Evolutionary conservation across 2,113 vertebrate species (phyloP).

Genomic region (Epinephelus moara): DNA sequence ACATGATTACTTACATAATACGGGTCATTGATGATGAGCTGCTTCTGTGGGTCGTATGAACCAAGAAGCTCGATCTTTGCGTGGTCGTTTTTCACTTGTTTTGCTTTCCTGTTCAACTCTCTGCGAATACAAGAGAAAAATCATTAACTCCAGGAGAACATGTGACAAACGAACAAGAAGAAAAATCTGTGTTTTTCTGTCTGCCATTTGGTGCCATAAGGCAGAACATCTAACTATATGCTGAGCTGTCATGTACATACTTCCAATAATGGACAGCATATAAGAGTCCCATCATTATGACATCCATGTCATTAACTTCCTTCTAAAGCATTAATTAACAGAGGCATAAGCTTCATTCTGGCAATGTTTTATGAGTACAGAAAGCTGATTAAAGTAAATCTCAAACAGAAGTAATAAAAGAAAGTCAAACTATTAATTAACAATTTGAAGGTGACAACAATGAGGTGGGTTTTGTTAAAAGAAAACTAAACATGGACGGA

Average conservation of each 20-base stretch:
- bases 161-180: neutral
- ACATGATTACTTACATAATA: constrained; percentile 89
- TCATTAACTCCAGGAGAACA: neutral
- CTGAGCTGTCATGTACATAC: neutral
- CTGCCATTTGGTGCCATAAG: neutral
- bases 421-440: neutral
- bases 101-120: constrained; percentile 90
- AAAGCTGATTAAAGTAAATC: neutral
- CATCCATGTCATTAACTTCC: neutral
- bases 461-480: constrained; percentile 2
- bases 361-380: neutral
- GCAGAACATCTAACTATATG: neutral
- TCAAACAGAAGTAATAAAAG: neutral
- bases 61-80: constrained; percentile 92
- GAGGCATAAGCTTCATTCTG: neutral
- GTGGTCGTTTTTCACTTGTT: constrained; percentile 84
- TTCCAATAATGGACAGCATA: neutral
- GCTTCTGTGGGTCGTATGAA: constrained; percentile 90
- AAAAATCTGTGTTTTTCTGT: neutral
- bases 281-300: neutral
- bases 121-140: constrained; percentile 82
- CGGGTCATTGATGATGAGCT: constrained; percentile 90
- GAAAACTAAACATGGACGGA: constrained; percentile 15
- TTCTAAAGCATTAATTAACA: neutral
- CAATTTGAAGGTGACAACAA: neutral